Evolutionary conservation across 2,113 vertebrate genomes (phyloP).

Genomic region (Furnarius figulus): DNA sequence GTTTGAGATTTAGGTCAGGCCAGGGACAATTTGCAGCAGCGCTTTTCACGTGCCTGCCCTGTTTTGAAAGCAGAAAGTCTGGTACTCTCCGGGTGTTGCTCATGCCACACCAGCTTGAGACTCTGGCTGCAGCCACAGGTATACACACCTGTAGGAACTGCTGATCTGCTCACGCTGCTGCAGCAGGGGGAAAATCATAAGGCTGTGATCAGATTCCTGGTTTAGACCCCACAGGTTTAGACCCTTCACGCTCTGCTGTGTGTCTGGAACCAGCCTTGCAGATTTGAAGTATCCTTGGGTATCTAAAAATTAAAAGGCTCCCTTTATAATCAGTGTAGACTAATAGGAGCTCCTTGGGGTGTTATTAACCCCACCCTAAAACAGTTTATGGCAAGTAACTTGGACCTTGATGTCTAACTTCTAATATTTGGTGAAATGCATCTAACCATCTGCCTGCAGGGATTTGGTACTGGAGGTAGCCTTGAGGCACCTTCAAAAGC

Average conservation of each 20-base stretch:
- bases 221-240: neutral
- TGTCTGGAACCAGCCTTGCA: neutral
- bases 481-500: neutral
- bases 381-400: neutral
- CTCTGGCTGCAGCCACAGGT: neutral
- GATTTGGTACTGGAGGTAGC: neutral
- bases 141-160: accelerated
- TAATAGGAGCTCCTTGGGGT: neutral
- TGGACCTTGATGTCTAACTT: neutral
- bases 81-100: neutral
- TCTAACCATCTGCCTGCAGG: neutral
- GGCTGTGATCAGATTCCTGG: neutral
- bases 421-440: neutral
- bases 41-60: neutral
- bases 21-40: neutral
- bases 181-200: neutral
- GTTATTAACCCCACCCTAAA: neutral
- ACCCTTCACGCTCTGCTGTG: neutral
- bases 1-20: neutral
- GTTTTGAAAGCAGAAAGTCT: neutral
- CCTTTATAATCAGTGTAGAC: neutral
- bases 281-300: neutral
- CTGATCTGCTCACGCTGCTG: neutral
- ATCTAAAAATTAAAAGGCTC: neutral
- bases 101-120: accelerated